phyloP scores from a whole-genome alignment of 2,113 vertebrate species.

The Passer domesticus region DNA sequence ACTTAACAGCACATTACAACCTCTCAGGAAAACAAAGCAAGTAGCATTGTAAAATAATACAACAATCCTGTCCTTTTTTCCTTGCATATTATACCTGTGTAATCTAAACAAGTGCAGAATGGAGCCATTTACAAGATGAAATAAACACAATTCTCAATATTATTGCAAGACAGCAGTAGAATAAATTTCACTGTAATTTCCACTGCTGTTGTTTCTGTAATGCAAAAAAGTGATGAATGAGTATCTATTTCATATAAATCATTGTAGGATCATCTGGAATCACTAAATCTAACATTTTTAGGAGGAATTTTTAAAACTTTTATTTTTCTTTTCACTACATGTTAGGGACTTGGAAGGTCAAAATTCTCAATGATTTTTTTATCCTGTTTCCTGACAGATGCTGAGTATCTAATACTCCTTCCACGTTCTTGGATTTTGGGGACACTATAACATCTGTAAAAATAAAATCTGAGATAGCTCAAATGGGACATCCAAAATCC shows the following conservation, averaged over 20 bases:
- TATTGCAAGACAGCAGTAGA: neutral
- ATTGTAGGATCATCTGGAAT: neutral
- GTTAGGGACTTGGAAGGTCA: neutral
- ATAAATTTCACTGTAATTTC: slow-evolving; percentile 39
- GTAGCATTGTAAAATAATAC: neutral
- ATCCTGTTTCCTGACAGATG: neutral
- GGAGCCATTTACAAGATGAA: slow-evolving; percentile 12
- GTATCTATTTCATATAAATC: neutral
- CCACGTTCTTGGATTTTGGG: neutral
- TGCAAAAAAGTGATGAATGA: neutral
- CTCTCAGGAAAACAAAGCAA: neutral
- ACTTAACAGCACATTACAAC: slow-evolving; percentile 40
- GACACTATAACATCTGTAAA: neutral
- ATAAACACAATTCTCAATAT: slow-evolving; percentile 16
- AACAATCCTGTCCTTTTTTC: neutral
- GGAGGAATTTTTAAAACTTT: neutral
- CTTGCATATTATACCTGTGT: neutral
- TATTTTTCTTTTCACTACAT: neutral
- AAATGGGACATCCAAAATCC: neutral
- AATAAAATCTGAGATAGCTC: neutral
- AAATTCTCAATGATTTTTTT: neutral
- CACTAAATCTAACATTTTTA: neutral
- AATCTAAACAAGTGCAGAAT: neutral
- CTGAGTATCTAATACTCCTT: neutral
- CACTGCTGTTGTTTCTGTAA: slow-evolving; percentile 13